Base-by-base conservation (phyloP, 2,113 vertebrate genomes). In the Cyanistes caeruleus region DNA sequence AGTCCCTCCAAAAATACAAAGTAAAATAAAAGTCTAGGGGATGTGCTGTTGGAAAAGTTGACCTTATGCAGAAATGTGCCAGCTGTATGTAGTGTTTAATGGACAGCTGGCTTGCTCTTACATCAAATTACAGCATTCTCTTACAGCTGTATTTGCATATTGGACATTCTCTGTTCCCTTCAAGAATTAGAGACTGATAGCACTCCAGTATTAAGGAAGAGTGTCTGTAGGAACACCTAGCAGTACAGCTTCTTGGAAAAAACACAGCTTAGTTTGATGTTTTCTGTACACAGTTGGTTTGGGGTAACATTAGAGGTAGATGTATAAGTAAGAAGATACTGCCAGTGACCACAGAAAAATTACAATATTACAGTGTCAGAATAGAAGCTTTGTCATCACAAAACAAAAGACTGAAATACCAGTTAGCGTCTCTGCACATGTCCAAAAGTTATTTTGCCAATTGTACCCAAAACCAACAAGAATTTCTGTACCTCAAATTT, bases 201-300 rank as follows among this genome's bases (percentile, higher is more conserved):
- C 12, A 39, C 9, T 65, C 22, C 14, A 30, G 24, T 31, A 41
- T 15, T n/a, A 69, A 17, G 28, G 37, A 72, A 68, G 21, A 16
- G 8, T 2, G 2, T 15, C 55, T 43, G 1, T 44, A 25, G 16
- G 27, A 52, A 44, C 62, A 48, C 5, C 16, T 44, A n/a, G 31
- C 17, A 87, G 11, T 7, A 21, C 16, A 73, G 17, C 15, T 87
- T 89, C 59, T 43, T 87, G 55, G 33, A 81, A 62, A 44, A 81
- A 17, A 14, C 15, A 46, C 0, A 5, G 28, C 31, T 62, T 58
- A 11, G 4, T 64, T 65, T 1, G 3, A 3, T 59, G 15, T 17
- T 62, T 62, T 70, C 13, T n/a, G 4, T 9, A 14, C 39, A 33
- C 10, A 25, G 0, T 12, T 30, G 37, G 9, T 18, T 73, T 65